Evolutionary conservation across 1,140 invertebrate species (phyloP), one percentile per base, ranked within the genome.

Genomic region (Dufourea novaeangliae): DNA sequence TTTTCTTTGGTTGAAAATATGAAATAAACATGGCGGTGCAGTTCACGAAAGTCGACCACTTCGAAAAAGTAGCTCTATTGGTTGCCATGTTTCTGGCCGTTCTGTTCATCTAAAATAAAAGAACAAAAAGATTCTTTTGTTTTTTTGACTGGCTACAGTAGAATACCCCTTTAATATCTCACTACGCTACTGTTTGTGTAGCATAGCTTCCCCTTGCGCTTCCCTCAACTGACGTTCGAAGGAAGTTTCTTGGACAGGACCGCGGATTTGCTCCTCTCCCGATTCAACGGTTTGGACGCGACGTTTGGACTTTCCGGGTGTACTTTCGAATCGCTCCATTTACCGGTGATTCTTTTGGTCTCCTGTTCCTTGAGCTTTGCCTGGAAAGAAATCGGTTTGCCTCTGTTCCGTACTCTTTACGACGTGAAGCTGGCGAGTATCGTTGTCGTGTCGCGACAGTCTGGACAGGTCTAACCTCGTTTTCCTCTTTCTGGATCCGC

Each of bases 401-500:
- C 2, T 5, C 17, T 22, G 0, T 39, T 11, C 6, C 17, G 22
- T 3, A 10, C 2, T n/a, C 10, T 25, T 25, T 25, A 1, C 1
- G 17, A 8, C 22, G 17, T 44, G n/a, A n/a, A n/a, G n/a, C n/a
- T n/a, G n/a, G n/a, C 34, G 34, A 3, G 34, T 8, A 8, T 37
- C 34, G 14, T 46, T 46, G 10, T n/a, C 10, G 8, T 3, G 2
- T 56, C 10, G 46, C 52, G 52, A 54, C n/a, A n/a, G n/a, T n/a
- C n/a, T n/a, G 1, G 11, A 17, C 4, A 14, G 12, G 14, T 12
- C 50, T 22, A 72, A 95, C 94, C 85, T 94, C 93, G 84, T 94
- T 94, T 84, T 95, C 94, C 69, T 95, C 94, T 10, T 94, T 91
- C 70, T 95, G 93, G 6, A 93, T 82, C 46, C 94, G 93, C 14